Base-by-base conservation (phyloP, 1,140 invertebrate species). In the Venustaconcha ellipsiformis region DNA sequence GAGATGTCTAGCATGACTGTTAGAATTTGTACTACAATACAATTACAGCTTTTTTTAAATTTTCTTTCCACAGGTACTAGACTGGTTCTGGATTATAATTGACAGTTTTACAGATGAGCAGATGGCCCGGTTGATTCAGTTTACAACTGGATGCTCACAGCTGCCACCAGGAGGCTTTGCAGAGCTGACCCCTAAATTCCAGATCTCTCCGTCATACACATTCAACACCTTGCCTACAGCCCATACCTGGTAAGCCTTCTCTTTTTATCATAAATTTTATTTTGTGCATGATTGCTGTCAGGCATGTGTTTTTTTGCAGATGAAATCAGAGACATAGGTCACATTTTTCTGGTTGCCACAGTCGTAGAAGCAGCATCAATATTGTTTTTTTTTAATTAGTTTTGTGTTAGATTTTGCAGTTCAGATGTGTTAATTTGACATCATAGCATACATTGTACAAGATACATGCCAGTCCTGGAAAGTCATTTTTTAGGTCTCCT, bases 71-170 rank as follows among this genome's bases (percentile, higher is more conserved):
- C 78, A 90, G 90, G 94, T 97, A 60, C 90, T 98, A 23, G 94
- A 94, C 78, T 98, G 96, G 96, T 97, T 98, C 89, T 98, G 96
- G 97, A 95, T 96, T 5, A 95, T 96, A 65, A 94, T 98, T 23
- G 94, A 94, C 77, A 96, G 95, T 89, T 97, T 98, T 88, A 96
- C 95, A 56, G 94, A 95, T 83, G 96, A 97, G 87, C 96, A 98
- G 91, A 96, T 97, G 93, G 96, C 96, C 1, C 91, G 96, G 63
- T 91, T 99, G 73, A 91, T 99, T 78, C 96, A 99, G 90, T 98
- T 98, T 89, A 96, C 95, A n/a, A 98, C 97, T 1, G 92, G 92
- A 14, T 96, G 95, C 88, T 95, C 95, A 15, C 95, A 97, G 90
- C 92, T 98, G 84, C 97, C 96, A 68, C 95, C 96, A 2, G 96